phyloP scores from a whole-genome alignment of 2,797 vertebrate species.

The Poecilia picta region DNA sequence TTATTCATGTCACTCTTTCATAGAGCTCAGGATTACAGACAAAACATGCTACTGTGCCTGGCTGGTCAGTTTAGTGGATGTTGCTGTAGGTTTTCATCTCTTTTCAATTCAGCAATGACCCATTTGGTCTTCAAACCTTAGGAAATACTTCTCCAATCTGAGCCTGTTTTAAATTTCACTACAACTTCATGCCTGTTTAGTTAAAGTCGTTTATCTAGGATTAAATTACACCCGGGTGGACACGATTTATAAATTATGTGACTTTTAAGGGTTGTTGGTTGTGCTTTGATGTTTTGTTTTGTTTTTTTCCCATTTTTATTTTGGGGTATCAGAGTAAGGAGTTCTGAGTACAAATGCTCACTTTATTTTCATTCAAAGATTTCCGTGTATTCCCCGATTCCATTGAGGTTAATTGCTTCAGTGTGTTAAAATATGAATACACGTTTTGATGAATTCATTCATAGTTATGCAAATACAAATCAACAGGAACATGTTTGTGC shows the following conservation, averaged over 20 bases:
- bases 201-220: not conserved
- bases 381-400: not conserved
- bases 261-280: not conserved
- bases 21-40: not conserved
- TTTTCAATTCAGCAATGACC: not conserved
- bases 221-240: not conserved
- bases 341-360: not conserved
- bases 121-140: not conserved
- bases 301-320: not conserved
- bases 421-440: not conserved
- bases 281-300: not conserved
- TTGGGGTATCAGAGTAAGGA: not conserved
- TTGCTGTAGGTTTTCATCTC: not conserved
- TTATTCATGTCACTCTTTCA: not conserved
- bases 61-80: not conserved
- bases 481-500: not conserved
- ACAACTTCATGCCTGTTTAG: not conserved
- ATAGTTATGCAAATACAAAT: not conserved
- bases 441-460: not conserved
- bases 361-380: not conserved
- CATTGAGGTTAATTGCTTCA: not conserved
- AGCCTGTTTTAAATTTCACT: not conserved
- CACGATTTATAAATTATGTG: not conserved
- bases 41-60: not conserved
- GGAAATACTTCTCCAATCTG: not conserved